Conservation (phyloP, 2,113 vertebrate genomes). For the Sminthopsis crassicaudata region DNA sequence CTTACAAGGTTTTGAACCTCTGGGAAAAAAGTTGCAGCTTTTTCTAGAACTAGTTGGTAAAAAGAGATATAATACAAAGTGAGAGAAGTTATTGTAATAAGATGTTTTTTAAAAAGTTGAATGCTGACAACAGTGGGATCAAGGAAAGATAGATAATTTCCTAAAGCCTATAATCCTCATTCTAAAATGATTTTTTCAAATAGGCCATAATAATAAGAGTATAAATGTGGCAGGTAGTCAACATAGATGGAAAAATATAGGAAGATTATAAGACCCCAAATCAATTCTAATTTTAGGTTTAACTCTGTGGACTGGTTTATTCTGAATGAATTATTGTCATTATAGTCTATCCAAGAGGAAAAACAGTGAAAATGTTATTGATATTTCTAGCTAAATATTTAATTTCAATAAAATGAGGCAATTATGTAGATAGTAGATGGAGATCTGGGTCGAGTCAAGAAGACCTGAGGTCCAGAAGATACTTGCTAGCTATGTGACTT, state of each 20-base stretch:
- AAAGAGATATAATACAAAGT: slow-evolving; percentile 10
- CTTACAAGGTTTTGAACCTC: slow-evolving; percentile 27
- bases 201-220: slow-evolving; percentile 12
- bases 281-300: slow-evolving; percentile 5
- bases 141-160: slow-evolving; percentile 7
- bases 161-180: slow-evolving; percentile 20
- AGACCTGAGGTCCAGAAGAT: background rate
- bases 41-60: slow-evolving; percentile 36
- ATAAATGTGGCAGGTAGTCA: background rate
- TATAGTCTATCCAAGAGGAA: slow-evolving; percentile 1
- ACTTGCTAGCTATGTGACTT: background rate
- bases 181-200: background rate
- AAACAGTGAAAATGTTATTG: slow-evolving; percentile 25
- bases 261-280: slow-evolving; percentile 15
- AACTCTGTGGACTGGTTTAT: background rate
- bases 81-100: background rate
- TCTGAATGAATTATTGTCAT: background rate
- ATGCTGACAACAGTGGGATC: background rate
- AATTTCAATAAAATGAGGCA: background rate
- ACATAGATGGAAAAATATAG: background rate
- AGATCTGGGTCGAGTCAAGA: background rate
- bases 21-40: background rate
- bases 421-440: background rate
- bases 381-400: background rate
- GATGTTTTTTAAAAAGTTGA: slow-evolving; percentile 29